phyloP scores from a whole-genome alignment of 2,113 vertebrate species.

The Neoarius graeffei region DNA sequence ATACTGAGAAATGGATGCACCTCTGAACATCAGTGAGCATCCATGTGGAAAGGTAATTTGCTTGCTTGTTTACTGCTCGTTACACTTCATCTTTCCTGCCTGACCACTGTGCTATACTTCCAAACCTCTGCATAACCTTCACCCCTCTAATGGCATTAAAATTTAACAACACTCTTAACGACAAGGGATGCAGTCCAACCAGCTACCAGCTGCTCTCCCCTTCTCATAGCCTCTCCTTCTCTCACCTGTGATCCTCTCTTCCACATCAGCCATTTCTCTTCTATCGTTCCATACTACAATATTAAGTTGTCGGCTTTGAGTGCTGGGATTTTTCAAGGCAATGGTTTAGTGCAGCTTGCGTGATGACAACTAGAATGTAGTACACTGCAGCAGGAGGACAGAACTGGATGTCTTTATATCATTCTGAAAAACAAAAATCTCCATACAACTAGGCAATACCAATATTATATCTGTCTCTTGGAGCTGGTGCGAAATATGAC shows the following conservation, averaged over 20 bases:
- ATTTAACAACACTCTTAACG: conserved; percentile 30
- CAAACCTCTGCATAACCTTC: neutral
- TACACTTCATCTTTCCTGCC: neutral
- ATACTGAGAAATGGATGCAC: neutral
- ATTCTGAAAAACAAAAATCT: neutral
- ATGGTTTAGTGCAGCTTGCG: neutral
- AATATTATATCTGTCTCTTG: neutral
- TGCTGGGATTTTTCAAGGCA: neutral
- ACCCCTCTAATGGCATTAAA: conserved; percentile 40
- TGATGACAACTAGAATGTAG: neutral
- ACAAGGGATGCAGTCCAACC: conserved; percentile 21
- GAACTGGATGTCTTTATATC: neutral
- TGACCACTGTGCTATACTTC: conserved; percentile 8
- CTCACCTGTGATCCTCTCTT: neutral
- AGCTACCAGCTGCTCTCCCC: neutral
- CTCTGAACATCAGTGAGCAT: neutral
- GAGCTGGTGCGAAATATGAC: neutral
- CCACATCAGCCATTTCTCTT: neutral
- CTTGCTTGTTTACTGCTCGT: neutral
- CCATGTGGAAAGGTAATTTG: neutral
- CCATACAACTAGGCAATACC: neutral
- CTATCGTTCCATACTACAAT: neutral
- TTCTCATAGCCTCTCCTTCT: neutral
- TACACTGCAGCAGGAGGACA: neutral
- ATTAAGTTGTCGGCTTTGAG: neutral